These are phyloP conservation scores for Peromyscus eremicus DNA, from an alignment of 2,797 vertebrate genomes.

Conservation along the genomic window DNA sequence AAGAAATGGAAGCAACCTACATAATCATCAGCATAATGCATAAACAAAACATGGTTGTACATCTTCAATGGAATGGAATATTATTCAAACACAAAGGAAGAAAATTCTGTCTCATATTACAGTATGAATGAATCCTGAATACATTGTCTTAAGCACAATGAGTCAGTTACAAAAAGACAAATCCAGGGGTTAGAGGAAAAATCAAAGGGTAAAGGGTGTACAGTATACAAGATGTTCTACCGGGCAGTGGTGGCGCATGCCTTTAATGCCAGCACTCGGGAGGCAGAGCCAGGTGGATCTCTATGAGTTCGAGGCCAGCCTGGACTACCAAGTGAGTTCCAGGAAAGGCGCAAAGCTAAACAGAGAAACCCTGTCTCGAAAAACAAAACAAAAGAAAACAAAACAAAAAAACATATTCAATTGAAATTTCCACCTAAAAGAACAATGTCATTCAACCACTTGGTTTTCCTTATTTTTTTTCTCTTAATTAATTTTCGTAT, in stretches of 20 bases:
- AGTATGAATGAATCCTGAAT: background rate
- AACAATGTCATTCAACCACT: background rate
- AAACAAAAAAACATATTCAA: background rate
- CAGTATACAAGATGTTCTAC: background rate
- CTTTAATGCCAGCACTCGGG: no score
- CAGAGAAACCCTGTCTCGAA: no score
- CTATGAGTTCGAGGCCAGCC: no score
- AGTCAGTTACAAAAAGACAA: conserved; percentile 28
- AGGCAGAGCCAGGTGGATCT: no score
- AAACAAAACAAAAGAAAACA: no score
- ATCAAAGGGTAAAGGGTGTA: background rate
- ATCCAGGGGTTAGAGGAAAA: background rate
- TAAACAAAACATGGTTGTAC: background rate
- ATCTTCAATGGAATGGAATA: background rate
- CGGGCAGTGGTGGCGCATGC: no score
- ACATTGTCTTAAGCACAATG: background rate
- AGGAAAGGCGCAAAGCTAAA: no score
- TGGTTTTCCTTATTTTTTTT: background rate
- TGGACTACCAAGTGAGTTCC: no score
- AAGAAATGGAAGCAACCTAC: background rate
- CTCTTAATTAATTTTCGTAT: conserved; percentile 26
- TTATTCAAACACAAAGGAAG: conserved; percentile 1
- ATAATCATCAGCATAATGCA: background rate
- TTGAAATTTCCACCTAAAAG: background rate
- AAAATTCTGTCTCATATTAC: background rate